phyloP scores from a whole-genome alignment of 92 coral and sea anemone species.

The Palythoa heliodiscus region DNA sequence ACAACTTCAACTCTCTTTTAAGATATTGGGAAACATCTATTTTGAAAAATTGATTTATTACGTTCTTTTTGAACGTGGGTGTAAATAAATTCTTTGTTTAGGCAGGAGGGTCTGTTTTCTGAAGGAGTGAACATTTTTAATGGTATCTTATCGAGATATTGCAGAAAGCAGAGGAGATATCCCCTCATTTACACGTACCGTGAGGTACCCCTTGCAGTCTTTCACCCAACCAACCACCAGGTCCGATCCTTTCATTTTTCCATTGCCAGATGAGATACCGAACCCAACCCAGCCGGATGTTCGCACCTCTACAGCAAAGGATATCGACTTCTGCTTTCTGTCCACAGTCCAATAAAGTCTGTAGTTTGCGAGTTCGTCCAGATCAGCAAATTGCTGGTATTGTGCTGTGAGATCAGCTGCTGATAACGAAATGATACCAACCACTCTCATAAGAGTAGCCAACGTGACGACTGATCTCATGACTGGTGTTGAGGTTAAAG shows the following conservation, averaged over 20 bases:
- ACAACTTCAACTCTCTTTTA: no score
- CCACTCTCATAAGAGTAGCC: not conserved
- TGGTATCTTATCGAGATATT: no score
- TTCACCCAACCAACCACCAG: slow-evolving; percentile 66
- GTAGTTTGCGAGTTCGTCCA: slow-evolving; percentile 47
- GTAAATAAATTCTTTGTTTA: no score
- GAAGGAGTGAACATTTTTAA: no score
- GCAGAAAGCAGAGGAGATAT: no score
- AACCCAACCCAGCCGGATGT: slow-evolving; percentile 75
- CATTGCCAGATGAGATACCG: slow-evolving; percentile 64
- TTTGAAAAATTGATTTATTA: no score
- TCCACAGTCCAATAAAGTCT: slow-evolving; percentile 63
- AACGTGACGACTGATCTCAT: not conserved
- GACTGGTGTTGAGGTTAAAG: not conserved
- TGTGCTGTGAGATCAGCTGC: slow-evolving; percentile 42
- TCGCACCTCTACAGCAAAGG: slow-evolving; percentile 60
- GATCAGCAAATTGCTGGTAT: slow-evolving; percentile 29
- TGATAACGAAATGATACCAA: not conserved
- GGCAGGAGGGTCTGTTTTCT: no score
- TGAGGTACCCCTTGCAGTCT: slow-evolving; percentile 52
- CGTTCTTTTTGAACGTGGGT: no score
- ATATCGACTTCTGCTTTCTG: slow-evolving; percentile 17
- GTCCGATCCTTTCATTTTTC: slow-evolving; percentile 63
- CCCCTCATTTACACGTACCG: slow-evolving; percentile 41
- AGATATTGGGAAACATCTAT: no score